Percentiles rank a stretch among this genome's conserved stretches.
These are phyloP conservation scores for Mylabris sibirica DNA, from an alignment of 2,888 invertebrate genomes.

Conservation along the genomic window DNA sequence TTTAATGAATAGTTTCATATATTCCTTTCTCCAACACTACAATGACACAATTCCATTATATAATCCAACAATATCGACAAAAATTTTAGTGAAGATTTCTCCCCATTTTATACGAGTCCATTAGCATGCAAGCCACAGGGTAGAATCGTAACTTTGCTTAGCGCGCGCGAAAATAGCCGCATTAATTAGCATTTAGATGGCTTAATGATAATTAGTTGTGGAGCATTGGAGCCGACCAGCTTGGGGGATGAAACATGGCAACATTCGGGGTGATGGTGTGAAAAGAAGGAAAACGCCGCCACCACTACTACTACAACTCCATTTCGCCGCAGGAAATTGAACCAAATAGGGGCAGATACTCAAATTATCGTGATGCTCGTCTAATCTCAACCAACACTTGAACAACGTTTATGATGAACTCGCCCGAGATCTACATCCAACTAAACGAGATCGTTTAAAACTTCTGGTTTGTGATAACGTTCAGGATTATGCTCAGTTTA, in stretches of 20 bases:
- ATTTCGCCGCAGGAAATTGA: conserved; percentile 24
- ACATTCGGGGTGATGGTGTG: conserved; percentile 54
- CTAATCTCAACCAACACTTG: conserved; percentile 43
- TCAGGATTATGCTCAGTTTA: conserved; percentile 44
- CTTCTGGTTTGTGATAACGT: conserved; percentile 52
- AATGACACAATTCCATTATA: neutral
- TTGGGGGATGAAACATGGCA: conserved; percentile 58
- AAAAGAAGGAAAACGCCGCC: conserved; percentile 57
- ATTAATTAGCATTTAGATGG: conserved; percentile 67
- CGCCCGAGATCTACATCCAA: conserved; percentile 42
- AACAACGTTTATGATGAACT: conserved; percentile 55
- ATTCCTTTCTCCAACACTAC: neutral
- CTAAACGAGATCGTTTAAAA: conserved; percentile 53
- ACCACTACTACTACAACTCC: conserved; percentile 13
- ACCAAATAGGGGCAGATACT: conserved; percentile 42
- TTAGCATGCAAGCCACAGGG: conserved; percentile 62
- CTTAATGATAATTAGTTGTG: conserved; percentile 64
- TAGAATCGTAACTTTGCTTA: conserved; percentile 57
- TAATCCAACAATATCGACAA: neutral
- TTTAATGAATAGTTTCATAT: conserved; percentile 41
- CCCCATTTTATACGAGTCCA: conserved; percentile 49
- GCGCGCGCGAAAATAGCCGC: conserved; percentile 61
- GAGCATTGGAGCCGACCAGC: conserved; percentile 56
- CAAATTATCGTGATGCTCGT: conserved; percentile 54
- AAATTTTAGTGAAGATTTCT: neutral